phyloP scores from a whole-genome alignment of 2,797 vertebrate species.

The Pangasius macronema region DNA sequence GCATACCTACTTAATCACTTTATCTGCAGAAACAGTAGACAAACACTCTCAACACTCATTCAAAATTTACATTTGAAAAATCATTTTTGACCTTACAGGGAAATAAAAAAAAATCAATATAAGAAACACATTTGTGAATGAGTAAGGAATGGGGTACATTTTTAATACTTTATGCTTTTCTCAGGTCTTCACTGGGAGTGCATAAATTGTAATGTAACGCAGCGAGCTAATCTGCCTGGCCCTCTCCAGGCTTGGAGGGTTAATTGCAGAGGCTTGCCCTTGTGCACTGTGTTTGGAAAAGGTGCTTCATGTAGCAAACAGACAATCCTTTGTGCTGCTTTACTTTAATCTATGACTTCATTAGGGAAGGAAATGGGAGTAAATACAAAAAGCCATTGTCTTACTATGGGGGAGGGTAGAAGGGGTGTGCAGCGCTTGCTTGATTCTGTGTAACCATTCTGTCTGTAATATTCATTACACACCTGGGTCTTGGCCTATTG shows the following conservation, averaged over 20 bases:
- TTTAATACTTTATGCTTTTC: not conserved
- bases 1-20: constrained; percentile 2
- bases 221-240: constrained; percentile 56
- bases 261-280: constrained; percentile 75
- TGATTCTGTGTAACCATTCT: constrained; percentile 76
- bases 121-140: not conserved
- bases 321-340: constrained; percentile 82
- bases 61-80: not conserved
- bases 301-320: constrained; percentile 79
- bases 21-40: not conserved
- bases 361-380: constrained; percentile 85
- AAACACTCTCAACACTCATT: too few relatives aligned
- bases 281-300: constrained; percentile 84
- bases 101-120: not conserved
- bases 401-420: constrained; percentile 60
- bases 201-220: constrained; percentile 51
- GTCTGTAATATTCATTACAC: constrained; percentile 72
- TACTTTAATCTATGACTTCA: constrained; percentile 85
- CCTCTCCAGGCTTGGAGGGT: constrained; percentile 68
- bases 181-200: constrained; percentile 54
- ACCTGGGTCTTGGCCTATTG: constrained; percentile 60
- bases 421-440: constrained; percentile 61
- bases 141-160: not conserved
- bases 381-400: constrained; percentile 86
- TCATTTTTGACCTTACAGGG: not conserved